Evolutionary conservation across 2,113 vertebrate genomes (phyloP).

Genomic region (Hepsetus odoe): DNA sequence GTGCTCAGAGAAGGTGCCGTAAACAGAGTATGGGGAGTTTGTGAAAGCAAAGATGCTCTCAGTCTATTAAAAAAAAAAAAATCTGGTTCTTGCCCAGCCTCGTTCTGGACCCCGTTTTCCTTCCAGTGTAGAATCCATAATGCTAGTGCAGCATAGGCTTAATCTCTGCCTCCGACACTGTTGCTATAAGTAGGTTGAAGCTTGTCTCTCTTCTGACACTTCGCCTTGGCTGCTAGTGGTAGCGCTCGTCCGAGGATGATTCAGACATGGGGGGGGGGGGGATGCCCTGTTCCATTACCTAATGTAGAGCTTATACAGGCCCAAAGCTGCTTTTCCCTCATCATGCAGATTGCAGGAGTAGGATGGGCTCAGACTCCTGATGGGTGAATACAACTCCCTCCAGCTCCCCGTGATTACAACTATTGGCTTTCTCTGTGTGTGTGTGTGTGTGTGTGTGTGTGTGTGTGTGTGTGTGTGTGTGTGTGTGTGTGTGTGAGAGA

Average conservation of each 20-base stretch:
- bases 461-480: neutral
- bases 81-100: too few species aligned
- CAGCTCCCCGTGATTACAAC: neutral
- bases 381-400: neutral
- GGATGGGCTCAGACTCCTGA: neutral
- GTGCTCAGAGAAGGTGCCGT: too few species aligned
- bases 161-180: too few species aligned
- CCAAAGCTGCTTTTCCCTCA: neutral
- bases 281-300: neutral
- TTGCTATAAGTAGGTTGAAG: too few species aligned
- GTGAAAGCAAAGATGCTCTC: too few species aligned
- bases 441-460: neutral
- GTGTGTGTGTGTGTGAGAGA: neutral
- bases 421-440: neutral
- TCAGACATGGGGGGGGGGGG: neutral
- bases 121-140: too few species aligned
- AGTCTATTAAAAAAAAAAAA: too few species aligned
- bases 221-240: neutral
- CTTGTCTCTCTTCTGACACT: neutral
- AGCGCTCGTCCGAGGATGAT: neutral
- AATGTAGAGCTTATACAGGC: neutral
- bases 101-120: too few species aligned
- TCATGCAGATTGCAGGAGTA: neutral
- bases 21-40: too few species aligned
- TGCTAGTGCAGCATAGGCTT: neutral